Conservation (phyloP, 2,113 vertebrate species). For the Pterocles burchelli region DNA sequence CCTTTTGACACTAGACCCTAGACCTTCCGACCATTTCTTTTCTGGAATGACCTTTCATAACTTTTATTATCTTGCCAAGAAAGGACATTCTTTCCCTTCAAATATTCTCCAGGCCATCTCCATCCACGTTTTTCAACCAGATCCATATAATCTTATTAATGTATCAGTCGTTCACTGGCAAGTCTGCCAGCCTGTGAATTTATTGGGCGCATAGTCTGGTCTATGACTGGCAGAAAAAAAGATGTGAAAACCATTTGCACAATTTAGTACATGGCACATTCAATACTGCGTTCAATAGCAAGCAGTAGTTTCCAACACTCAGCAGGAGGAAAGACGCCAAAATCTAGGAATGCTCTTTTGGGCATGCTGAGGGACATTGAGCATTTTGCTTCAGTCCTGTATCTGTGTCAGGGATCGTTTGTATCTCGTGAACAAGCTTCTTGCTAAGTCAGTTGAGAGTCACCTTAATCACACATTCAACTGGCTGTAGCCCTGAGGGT, state of each 20-base stretch:
- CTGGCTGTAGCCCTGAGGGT: not conserved
- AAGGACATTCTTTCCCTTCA: not conserved
- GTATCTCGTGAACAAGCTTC: not conserved
- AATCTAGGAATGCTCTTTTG: not conserved
- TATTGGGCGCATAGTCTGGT: not conserved
- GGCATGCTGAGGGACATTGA: rapidly evolving
- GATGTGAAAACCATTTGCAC: not conserved
- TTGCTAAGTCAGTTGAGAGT: not conserved
- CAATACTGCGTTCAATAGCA: not conserved
- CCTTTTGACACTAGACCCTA: not conserved
- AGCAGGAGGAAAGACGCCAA: not conserved
- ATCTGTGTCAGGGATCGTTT: not conserved
- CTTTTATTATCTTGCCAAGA: not conserved
- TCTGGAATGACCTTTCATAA: not conserved
- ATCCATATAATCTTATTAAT: not conserved
- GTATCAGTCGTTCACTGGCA: not conserved
- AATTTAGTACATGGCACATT: not conserved
- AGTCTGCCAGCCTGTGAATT: slow-evolving; percentile 26
- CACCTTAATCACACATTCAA: not conserved
- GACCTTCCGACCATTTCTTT: not conserved
- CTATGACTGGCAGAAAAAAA: not conserved
- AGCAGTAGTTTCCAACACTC: not conserved
- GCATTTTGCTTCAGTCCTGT: not conserved
- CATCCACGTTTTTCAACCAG: not conserved
- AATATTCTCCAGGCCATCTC: not conserved